Conservation (phyloP, 2,888 invertebrate species). For the Galeopsomyia nigrocyanea region DNA sequence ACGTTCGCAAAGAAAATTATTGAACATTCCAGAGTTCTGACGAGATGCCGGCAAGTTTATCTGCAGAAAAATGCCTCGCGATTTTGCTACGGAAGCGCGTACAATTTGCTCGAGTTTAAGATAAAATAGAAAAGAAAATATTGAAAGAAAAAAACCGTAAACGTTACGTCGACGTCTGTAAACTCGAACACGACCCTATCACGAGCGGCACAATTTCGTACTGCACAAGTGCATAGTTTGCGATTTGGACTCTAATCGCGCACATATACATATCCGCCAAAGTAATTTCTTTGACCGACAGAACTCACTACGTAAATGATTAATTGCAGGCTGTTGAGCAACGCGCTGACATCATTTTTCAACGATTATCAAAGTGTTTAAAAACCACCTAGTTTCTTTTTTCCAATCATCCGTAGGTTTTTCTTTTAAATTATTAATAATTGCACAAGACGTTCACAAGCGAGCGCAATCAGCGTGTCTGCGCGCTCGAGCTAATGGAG, state of each 20-base stretch:
- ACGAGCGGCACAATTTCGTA: conserved; percentile 13
- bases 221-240: not conserved
- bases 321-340: too few relatives aligned
- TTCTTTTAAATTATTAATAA: not conserved
- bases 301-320: too few relatives aligned
- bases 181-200: not conserved
- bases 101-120: conserved; percentile 13
- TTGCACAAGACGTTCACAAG: not conserved
- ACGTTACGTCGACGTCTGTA: conserved; percentile 9
- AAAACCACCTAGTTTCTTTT: too few relatives aligned
- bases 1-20: too few relatives aligned
- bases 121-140: conserved; percentile 3
- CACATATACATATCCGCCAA: not conserved
- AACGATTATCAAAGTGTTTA: too few relatives aligned
- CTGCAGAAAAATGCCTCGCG: not conserved
- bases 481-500: not conserved
- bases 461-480: not conserved
- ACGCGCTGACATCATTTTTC: too few relatives aligned
- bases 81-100: conserved; percentile 1
- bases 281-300: not conserved
- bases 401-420: too few relatives aligned
- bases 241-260: not conserved
- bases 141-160: too few relatives aligned
- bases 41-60: too few relatives aligned
- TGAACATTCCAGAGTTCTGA: too few relatives aligned